Conservation (phyloP, 2,888 invertebrate species). For the Drosophila kanekoi region DNA sequence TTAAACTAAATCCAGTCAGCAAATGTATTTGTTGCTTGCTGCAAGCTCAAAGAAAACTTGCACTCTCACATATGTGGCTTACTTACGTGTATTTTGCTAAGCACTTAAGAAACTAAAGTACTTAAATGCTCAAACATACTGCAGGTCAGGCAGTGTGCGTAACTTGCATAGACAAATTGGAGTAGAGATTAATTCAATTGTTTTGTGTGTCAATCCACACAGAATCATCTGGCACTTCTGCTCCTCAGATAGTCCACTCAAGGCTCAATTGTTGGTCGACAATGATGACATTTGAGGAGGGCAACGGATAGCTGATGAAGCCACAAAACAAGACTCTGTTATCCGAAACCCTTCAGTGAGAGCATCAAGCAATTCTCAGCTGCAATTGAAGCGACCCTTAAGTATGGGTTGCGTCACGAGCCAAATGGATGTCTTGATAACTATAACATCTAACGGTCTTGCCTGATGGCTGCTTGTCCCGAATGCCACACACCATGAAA, state of each 20-base stretch:
- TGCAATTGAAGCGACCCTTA: background rate
- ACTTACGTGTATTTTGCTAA: background rate
- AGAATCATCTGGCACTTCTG: conserved; percentile 14
- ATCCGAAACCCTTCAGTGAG: conserved; percentile 9
- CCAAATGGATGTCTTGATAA: conserved; percentile 14
- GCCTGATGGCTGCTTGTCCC: conserved; percentile 1
- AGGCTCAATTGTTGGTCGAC: conserved; percentile 5
- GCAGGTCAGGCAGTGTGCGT: background rate
- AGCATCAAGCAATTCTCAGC: conserved; percentile 8
- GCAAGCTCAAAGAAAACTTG: too few species aligned
- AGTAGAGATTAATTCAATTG: conserved; percentile 12
- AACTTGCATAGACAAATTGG: background rate
- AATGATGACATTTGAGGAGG: conserved; percentile 16
- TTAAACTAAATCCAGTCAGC: too few species aligned
- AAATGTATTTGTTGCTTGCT: too few species aligned
- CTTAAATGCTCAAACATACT: conserved; percentile 1
- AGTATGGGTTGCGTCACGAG: background rate
- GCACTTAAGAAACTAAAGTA: background rate
- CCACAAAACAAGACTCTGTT: conserved; percentile 7
- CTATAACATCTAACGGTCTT: conserved; percentile 2
- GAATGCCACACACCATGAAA: conserved; percentile 45
- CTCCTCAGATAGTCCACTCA: conserved; percentile 6
- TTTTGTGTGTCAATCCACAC: conserved; percentile 5
- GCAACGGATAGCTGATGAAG: conserved; percentile 2
- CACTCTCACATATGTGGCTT: too few species aligned